A percentile compares a stretch with the other conserved stretches of the same genome.
Evolutionary conservation across 2,888 invertebrate species (phyloP).

Genomic region (Drosophila colorata): DNA sequence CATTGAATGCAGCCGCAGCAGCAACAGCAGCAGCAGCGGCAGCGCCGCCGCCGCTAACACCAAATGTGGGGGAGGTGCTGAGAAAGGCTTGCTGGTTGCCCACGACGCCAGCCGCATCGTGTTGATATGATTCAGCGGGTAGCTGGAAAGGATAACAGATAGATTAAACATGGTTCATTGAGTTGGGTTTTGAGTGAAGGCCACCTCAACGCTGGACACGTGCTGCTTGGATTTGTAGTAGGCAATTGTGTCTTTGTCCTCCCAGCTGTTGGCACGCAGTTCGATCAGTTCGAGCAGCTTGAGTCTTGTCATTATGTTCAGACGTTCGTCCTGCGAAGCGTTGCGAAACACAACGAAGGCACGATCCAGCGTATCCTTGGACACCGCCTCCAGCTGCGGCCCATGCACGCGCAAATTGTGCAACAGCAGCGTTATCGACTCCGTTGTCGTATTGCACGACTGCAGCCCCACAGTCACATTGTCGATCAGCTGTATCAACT

Average conservation of each 20-base stretch:
- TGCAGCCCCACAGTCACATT: conserved; percentile 91
- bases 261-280: conserved; percentile 96
- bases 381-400: conserved; percentile 92
- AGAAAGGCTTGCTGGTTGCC: conserved; percentile 84
- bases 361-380: conserved; percentile 94
- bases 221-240: conserved; percentile 90
- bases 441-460: conserved; percentile 90
- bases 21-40: conserved; percentile 60
- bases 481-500: conserved; percentile 93
- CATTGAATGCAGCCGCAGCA: conserved; percentile 64
- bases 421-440: conserved; percentile 91
- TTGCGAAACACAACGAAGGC: conserved; percentile 95
- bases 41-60: conserved; percentile 66
- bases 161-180: background rate
- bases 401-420: conserved; percentile 93
- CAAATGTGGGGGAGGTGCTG: conserved; percentile 86
- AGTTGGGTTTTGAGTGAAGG: background rate
- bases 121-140: conserved; percentile 72
- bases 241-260: conserved; percentile 93
- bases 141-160: conserved; percentile 50
- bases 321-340: conserved; percentile 94
- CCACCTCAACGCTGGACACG: conserved; percentile 87
- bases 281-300: conserved; percentile 97
- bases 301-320: conserved; percentile 94
- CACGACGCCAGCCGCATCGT: conserved; percentile 56